Conservation (phyloP, 2,797 vertebrate species). For the Sciurus vulgaris region DNA sequence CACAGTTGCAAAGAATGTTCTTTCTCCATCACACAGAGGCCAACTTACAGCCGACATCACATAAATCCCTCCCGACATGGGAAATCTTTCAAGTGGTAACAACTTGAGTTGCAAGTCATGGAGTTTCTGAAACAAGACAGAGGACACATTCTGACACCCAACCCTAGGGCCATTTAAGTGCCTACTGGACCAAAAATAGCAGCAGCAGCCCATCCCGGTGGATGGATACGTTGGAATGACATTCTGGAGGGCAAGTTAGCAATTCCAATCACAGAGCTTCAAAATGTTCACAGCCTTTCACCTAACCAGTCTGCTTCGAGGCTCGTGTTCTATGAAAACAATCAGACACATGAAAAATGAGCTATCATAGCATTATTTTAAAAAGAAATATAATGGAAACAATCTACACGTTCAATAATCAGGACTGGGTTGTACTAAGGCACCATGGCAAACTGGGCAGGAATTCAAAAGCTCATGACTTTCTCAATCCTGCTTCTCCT, state of each 20-base stretch:
- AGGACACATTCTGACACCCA: conserved; percentile 46
- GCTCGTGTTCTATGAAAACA: conserved; percentile 23
- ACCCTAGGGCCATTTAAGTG: background rate
- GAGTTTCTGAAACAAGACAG: background rate
- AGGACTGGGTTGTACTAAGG: background rate
- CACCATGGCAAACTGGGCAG: background rate
- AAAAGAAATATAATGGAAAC: conserved; percentile 8
- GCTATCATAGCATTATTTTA: conserved; percentile 18
- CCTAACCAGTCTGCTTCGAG: conserved; percentile 5
- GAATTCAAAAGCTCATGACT: background rate
- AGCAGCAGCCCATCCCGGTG: background rate
- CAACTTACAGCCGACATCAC: background rate
- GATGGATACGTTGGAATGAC: conserved; percentile 32
- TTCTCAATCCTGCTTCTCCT: background rate
- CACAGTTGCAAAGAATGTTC: conserved; percentile 44
- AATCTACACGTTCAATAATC: background rate
- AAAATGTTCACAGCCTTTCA: background rate
- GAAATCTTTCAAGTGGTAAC: conserved; percentile 49
- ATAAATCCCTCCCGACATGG: conserved; percentile 15
- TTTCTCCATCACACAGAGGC: background rate
- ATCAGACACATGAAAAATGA: conserved; percentile 4
- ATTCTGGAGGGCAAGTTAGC: conserved; percentile 38
- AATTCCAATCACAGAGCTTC: conserved; percentile 49
- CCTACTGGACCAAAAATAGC: conserved; percentile 45
- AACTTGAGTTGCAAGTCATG: conserved; percentile 42